Percentiles rank a stretch among this genome's conserved stretches.
phyloP scores from a whole-genome alignment of 2,797 vertebrate genomes.

The Hoplostethus mediterraneus region DNA sequence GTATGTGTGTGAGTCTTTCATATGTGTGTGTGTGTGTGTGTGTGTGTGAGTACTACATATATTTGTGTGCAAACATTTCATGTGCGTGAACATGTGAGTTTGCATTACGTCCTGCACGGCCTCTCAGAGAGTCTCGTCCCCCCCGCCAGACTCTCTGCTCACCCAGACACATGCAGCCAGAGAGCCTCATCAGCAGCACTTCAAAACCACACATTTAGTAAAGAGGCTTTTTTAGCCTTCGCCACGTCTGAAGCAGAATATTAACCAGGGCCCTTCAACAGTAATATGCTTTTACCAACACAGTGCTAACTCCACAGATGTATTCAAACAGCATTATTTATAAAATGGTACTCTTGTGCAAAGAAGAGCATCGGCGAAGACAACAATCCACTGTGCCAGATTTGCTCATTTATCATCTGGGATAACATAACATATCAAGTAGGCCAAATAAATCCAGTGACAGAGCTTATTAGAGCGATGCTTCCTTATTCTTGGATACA shows the following conservation, averaged over 20 bases:
- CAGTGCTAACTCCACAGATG: slow-evolving; percentile 63
- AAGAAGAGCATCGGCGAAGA: slow-evolving; percentile 44
- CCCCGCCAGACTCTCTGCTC: slow-evolving; percentile 3
- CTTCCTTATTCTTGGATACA: slow-evolving; percentile 55
- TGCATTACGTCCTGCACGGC: too few relatives aligned
- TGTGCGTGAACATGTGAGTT: background rate
- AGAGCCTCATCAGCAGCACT: slow-evolving; percentile 60
- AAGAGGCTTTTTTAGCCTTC: slow-evolving; percentile 66
- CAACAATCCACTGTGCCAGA: slow-evolving; percentile 30
- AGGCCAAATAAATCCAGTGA: slow-evolving; percentile 29
- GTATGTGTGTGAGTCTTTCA: background rate
- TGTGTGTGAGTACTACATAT: background rate
- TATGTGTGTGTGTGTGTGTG: background rate
- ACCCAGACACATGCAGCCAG: slow-evolving; percentile 40
- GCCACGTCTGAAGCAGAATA: slow-evolving; percentile 67
- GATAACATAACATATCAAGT: slow-evolving; percentile 32
- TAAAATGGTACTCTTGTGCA: slow-evolving; percentile 50
- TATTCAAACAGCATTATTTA: slow-evolving; percentile 78
- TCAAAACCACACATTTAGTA: slow-evolving; percentile 64
- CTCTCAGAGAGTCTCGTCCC: background rate
- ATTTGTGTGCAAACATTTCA: background rate
- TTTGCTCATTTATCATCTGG: slow-evolving; percentile 27
- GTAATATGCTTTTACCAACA: slow-evolving; percentile 63
- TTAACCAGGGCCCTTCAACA: slow-evolving; percentile 65
- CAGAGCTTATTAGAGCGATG: slow-evolving; percentile 34